A percentile compares a stretch with the other conserved stretches of the same genome.
These are phyloP conservation scores for Mamestra configurata DNA, from an alignment of 1,140 invertebrate species.

Conservation along the genomic window DNA sequence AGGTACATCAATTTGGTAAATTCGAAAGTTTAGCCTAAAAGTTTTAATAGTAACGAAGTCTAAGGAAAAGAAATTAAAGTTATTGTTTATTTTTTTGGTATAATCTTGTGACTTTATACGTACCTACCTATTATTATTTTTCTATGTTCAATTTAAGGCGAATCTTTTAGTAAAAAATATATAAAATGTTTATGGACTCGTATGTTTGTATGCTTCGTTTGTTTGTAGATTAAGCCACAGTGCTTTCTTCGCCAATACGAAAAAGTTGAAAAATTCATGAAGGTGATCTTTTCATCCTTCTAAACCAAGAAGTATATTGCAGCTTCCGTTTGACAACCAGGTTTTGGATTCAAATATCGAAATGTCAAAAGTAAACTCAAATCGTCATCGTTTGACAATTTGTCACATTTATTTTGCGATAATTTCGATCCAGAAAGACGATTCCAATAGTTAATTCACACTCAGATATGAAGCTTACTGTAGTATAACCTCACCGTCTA, in stretches of 20 bases:
- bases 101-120: not conserved
- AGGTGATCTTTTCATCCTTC: too few relatives aligned
- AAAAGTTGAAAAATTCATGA: not conserved
- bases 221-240: not conserved
- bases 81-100: not conserved
- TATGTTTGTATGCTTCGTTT: not conserved
- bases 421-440: too few relatives aligned
- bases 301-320: too few relatives aligned
- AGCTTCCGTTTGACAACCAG: too few relatives aligned
- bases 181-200: conserved; percentile 7
- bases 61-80: not conserved
- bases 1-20: not conserved
- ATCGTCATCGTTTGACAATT: too few relatives aligned
- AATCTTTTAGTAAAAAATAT: conserved; percentile 15
- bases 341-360: too few relatives aligned
- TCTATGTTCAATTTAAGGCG: not conserved
- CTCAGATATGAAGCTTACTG: too few relatives aligned
- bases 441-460: too few relatives aligned
- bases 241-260: not conserved
- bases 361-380: too few relatives aligned
- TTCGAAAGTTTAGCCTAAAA: conserved; percentile 13
- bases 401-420: too few relatives aligned
- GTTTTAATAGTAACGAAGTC: not conserved
- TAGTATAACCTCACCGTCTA: too few relatives aligned
- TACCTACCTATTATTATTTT: not conserved